Conservation (phyloP, 2,113 vertebrate species). For the Eretmochelys imbricata region DNA sequence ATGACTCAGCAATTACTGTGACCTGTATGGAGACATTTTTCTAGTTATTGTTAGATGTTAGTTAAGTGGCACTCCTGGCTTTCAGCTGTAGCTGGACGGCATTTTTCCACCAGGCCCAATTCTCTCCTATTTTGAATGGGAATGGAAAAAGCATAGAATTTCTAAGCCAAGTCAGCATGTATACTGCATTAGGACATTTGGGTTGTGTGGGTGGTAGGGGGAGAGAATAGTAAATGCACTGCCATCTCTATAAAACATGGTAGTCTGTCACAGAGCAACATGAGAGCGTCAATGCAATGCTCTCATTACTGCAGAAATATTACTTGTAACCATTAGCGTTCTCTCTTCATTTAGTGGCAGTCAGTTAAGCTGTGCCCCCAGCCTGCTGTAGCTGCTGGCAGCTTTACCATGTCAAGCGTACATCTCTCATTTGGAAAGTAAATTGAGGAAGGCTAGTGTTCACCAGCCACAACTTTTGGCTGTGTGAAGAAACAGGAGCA, state of each 20-base stretch:
- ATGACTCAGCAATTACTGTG: neutral
- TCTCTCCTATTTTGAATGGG: conserved; percentile 45
- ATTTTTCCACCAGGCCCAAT: conserved; percentile 26
- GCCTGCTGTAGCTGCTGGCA: neutral
- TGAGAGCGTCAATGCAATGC: conserved; percentile 18
- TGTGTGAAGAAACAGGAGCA: neutral
- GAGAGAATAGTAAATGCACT: neutral
- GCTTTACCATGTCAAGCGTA: neutral
- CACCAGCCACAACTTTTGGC: neutral
- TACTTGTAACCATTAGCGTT: conserved; percentile 43
- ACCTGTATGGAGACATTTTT: neutral
- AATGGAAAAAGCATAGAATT: conserved; percentile 43
- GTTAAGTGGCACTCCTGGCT: conserved; percentile 22
- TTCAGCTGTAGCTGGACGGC: neutral
- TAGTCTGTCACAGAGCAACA: conserved; percentile 28
- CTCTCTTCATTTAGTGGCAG: conserved; percentile 52
- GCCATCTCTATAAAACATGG: conserved; percentile 47
- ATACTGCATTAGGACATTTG: conserved; percentile 47
- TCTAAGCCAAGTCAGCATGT: conserved; percentile 47
- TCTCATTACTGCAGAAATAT: conserved; percentile 44
- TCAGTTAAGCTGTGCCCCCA: conserved; percentile 15
- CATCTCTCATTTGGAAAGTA: conserved; percentile 33
- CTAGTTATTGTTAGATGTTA: neutral
- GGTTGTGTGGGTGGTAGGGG: conserved; percentile 23
- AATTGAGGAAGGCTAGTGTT: neutral